phyloP scores from a whole-genome alignment of 2,888 invertebrate genomes.

The Lissonota sp. region DNA sequence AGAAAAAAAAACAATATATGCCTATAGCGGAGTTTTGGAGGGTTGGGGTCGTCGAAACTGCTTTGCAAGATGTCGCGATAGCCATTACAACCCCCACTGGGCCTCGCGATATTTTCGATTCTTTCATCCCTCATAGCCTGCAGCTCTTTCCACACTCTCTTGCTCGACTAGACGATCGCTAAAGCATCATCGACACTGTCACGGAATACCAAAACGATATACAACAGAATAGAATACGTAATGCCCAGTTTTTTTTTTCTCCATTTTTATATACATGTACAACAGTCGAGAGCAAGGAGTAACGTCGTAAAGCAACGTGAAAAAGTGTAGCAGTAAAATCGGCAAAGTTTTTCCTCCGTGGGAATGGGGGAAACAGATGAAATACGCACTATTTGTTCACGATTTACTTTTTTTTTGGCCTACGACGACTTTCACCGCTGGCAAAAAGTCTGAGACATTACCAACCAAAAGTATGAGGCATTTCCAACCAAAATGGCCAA shows the following conservation, averaged over 20 bases:
- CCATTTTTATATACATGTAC: constrained; percentile 33
- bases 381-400: constrained; percentile 57
- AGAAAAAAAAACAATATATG: constrained; percentile 7
- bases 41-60: constrained; percentile 76
- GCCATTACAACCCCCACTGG: constrained; percentile 79
- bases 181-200: constrained; percentile 78
- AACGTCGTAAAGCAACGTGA: constrained; percentile 58
- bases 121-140: constrained; percentile 9
- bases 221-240: constrained; percentile 62
- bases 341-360: constrained; percentile 57
- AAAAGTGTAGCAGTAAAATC: constrained; percentile 63
- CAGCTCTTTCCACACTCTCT: constrained; percentile 19
- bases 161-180: constrained; percentile 69
- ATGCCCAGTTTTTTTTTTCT: constrained; percentile 45
- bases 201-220: constrained; percentile 77
- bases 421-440: constrained; percentile 48
- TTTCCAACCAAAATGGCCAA: too few species aligned
- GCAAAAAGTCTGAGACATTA: too few species aligned
- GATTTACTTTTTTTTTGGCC: constrained; percentile 29
- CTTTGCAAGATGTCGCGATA: constrained; percentile 80
- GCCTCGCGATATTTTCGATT: constrained; percentile 63
- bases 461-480: too few species aligned
- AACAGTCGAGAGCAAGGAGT: constrained; percentile 17
- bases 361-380: constrained; percentile 54
- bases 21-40: constrained; percentile 2